Base-by-base conservation (phyloP, 2,888 invertebrate genomes). In the Ornithoptera alexandrae region DNA sequence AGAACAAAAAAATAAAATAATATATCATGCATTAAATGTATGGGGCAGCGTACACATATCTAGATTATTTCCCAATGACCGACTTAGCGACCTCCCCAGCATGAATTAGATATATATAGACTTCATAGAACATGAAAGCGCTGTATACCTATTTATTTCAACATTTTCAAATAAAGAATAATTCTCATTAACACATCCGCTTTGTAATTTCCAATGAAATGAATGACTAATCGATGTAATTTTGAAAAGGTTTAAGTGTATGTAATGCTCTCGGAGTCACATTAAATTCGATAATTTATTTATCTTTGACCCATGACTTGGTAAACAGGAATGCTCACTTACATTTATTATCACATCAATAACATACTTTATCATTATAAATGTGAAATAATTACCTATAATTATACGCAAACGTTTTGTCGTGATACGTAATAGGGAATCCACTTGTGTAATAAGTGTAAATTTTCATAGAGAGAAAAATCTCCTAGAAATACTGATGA, bases 241-340 rank as follows among this genome's bases (percentile, higher is more conserved):
- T 58, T 17, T 20, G 60, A 30, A 53, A 60, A 66, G 60, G 66
- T 60, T 22, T 42, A 66, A 60, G 58, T 30, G 46, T 59, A 46
- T 60, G 18, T 59, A 50, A 66, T 60, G 60, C 10, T 46, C 58
- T 24, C 46, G 30, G 42, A 66, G 46, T 50, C 46, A 46, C 60
- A 50, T 60, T 58, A 66, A 66, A 66, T 58, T 60, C 59, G 60
- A 20, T 50, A 60, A 66, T 66, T 66, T 60, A 60, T 46, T 66
- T 66, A 66, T 66, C 66, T 66, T 59, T 66, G 60, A 66, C 66
- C 66, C 66, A 50, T 66, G 66, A 66, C 66, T 66, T 50, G 24
- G 50, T n/a, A 58, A 50, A 66, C 59, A 66, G 46, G 66, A 50
- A 66, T 66, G 66, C 59, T 46, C 24, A 57, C 66, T 60, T 58